These are phyloP conservation scores for Homarus americanus DNA, from an alignment of 1,140 invertebrate genomes.

Conservation along the genomic window DNA sequence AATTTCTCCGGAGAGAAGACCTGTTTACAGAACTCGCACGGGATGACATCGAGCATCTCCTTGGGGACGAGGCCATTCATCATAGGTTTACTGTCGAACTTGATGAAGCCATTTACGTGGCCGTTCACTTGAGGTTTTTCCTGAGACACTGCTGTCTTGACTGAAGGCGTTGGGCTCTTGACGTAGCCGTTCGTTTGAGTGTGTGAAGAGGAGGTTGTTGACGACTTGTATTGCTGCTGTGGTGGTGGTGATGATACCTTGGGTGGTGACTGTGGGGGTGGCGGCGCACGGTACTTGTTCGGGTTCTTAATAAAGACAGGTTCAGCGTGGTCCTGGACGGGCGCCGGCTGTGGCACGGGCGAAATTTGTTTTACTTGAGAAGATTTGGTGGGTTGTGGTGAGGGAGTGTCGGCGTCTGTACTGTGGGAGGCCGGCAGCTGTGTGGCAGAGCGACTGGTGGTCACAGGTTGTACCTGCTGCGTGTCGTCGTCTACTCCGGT, in stretches of 20 bases:
- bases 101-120: slow-evolving; percentile 51
- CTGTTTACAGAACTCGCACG: slow-evolving; percentile 71
- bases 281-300: slow-evolving; percentile 73
- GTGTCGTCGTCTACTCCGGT: slow-evolving; percentile 57
- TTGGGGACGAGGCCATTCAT: slow-evolving; percentile 53
- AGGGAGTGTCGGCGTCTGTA: slow-evolving; percentile 7
- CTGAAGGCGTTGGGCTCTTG: slow-evolving; percentile 1
- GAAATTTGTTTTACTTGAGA: slow-evolving; percentile 26
- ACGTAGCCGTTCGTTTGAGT: slow-evolving; percentile 34
- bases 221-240: background rate
- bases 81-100: slow-evolving; percentile 73
- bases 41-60: slow-evolving; percentile 32
- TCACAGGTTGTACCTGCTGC: slow-evolving; percentile 40
- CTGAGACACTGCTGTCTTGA: background rate
- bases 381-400: background rate
- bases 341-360: slow-evolving; percentile 16
- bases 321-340: slow-evolving; percentile 35
- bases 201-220: background rate
- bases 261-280: slow-evolving; percentile 58
- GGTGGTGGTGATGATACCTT: slow-evolving; percentile 22
- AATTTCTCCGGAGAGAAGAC: slow-evolving; percentile 69
- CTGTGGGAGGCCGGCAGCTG: slow-evolving; percentile 56
- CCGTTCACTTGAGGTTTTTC: background rate
- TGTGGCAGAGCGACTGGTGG: slow-evolving; percentile 71
- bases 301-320: slow-evolving; percentile 72